Conservation (phyloP, 2,888 invertebrate genomes). For the Chouioia cunea region DNA sequence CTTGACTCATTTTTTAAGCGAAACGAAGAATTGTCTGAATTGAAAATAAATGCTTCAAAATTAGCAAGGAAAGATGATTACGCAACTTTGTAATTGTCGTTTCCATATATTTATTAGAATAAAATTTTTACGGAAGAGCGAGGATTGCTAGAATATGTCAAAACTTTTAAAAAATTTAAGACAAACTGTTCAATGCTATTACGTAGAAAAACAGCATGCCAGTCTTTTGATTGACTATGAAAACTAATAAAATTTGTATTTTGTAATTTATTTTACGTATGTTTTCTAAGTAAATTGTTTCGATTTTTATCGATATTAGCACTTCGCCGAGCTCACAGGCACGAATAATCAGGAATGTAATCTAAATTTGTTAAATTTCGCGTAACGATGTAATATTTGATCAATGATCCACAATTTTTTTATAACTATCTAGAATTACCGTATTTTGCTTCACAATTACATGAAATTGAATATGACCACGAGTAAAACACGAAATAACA, state of each 20-base stretch:
- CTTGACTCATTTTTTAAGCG: constrained; percentile 35
- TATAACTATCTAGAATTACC: too few species aligned
- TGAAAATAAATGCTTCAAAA: constrained; percentile 3
- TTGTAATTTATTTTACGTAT: constrained; percentile 19
- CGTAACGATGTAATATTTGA: too few species aligned
- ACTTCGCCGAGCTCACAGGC: constrained; percentile 35
- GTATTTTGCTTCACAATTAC: too few species aligned
- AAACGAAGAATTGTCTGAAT: constrained; percentile 31
- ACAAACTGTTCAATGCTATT: constrained; percentile 12
- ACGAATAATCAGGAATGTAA: constrained; percentile 39
- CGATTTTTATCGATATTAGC: constrained; percentile 16
- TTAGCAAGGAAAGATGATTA: too few species aligned
- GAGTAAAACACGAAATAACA: too few species aligned
- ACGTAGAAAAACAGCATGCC: constrained; percentile 26
- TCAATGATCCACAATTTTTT: too few species aligned
- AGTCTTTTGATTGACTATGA: constrained; percentile 40
- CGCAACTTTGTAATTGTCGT: too few species aligned
- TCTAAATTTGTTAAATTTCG: constrained; percentile 8
- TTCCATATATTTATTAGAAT: background rate
- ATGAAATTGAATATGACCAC: too few species aligned
- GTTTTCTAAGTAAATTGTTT: constrained; percentile 32
- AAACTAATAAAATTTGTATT: constrained; percentile 15
- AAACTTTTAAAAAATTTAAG: constrained; percentile 23
- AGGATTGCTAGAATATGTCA: constrained; percentile 7
- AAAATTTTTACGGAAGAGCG: constrained; percentile 43